These are phyloP conservation scores for Hypomecis punctinalis DNA, from an alignment of 2,888 invertebrate genomes.

Conservation along the genomic window DNA sequence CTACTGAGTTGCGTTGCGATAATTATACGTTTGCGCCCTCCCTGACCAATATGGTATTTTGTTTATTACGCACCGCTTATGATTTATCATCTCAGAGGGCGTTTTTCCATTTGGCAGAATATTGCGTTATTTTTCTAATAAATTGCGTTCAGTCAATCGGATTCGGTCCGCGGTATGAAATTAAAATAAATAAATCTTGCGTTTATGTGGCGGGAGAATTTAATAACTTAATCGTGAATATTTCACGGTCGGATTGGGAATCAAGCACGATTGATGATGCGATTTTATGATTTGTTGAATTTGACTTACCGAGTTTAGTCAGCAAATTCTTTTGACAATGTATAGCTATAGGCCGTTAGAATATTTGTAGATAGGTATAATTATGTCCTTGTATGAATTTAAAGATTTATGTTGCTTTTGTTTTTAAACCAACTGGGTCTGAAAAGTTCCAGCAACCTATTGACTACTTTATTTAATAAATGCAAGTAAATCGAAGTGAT, in stretches of 20 bases:
- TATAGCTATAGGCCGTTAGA: neutral
- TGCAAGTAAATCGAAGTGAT: no score
- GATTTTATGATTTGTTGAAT: constrained; percentile 16
- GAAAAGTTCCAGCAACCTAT: no score
- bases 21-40: constrained; percentile 50
- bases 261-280: constrained; percentile 15
- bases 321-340: neutral
- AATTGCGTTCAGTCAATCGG: constrained; percentile 48
- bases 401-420: no score
- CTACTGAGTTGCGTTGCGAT: constrained; percentile 46
- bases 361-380: neutral
- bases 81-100: constrained; percentile 45
- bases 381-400: no score
- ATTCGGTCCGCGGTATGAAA: constrained; percentile 43
- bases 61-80: constrained; percentile 48
- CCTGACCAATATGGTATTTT: constrained; percentile 39
- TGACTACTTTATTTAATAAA: no score
- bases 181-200: constrained; percentile 55
- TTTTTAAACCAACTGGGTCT: no score
- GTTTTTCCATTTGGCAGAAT: constrained; percentile 42
- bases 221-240: constrained; percentile 35
- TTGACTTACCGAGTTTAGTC: neutral
- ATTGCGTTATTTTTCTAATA: constrained; percentile 47
- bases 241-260: constrained; percentile 27
- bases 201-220: constrained; percentile 41